Evolutionary conservation across 2,888 invertebrate genomes (phyloP).

Genomic region (Hofmannophila pseudospretella): DNA sequence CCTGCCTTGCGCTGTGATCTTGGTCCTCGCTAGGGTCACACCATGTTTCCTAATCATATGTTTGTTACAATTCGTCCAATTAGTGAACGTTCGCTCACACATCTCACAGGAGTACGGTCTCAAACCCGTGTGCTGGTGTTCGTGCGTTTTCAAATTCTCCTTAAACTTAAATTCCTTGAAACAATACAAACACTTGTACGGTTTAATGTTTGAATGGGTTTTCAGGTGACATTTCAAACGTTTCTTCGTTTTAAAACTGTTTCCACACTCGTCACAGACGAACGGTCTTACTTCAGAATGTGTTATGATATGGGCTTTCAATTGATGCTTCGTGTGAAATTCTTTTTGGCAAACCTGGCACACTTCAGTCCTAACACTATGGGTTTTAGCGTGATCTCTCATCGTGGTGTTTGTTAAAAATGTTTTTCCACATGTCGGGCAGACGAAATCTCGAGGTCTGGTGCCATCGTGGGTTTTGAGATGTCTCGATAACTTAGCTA

Average conservation of each 20-base stretch:
- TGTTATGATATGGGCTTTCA: slow-evolving; percentile 25
- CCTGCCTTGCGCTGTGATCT: slow-evolving; percentile 45
- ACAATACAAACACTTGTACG: slow-evolving; percentile 78
- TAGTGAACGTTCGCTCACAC: slow-evolving; percentile 80
- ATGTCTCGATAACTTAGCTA: slow-evolving; percentile 10
- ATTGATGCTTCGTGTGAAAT: slow-evolving; percentile 23
- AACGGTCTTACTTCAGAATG: slow-evolving; percentile 25
- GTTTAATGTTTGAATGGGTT: slow-evolving; percentile 81
- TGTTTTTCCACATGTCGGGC: slow-evolving; percentile 19
- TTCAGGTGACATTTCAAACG: slow-evolving; percentile 79
- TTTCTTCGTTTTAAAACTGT: slow-evolving; percentile 24
- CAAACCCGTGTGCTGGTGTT: slow-evolving; percentile 79
- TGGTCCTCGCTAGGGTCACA: slow-evolving; percentile 27
- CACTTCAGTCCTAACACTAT: slow-evolving; percentile 13
- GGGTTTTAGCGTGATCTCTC: slow-evolving; percentile 13
- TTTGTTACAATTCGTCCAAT: slow-evolving; percentile 86
- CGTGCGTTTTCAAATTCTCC: slow-evolving; percentile 80
- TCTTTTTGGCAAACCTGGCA: slow-evolving; percentile 37
- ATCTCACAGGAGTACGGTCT: slow-evolving; percentile 81
- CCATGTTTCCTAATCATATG: slow-evolving; percentile 84
- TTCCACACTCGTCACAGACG: slow-evolving; percentile 29
- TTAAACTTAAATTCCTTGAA: slow-evolving; percentile 82
- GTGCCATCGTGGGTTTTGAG: slow-evolving; percentile 24
- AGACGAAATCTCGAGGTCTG: slow-evolving; percentile 17
- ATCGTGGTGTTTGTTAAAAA: slow-evolving; percentile 16